Conservation (phyloP, 2,113 vertebrate species). For the Clarias gariepinus region DNA sequence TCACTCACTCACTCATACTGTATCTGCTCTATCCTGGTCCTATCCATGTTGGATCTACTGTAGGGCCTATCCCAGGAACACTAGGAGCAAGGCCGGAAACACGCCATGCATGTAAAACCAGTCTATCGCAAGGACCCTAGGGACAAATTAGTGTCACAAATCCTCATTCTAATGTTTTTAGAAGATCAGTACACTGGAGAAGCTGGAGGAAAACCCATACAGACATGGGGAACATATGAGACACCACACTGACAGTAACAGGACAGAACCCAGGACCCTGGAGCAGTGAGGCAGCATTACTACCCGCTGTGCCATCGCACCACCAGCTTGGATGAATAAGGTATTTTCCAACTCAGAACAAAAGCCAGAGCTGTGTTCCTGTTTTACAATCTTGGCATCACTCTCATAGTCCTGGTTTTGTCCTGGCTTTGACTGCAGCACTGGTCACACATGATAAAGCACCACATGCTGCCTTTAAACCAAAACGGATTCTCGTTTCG, state of each 20-base stretch:
- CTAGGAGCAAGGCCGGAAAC: not conserved
- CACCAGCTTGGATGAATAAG: no score
- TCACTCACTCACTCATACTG: not conserved
- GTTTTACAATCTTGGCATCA: not conserved
- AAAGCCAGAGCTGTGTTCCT: not conserved
- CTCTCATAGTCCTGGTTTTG: not conserved
- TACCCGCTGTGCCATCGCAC: not conserved
- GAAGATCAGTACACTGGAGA: not conserved
- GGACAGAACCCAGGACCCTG: not conserved
- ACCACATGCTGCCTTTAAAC: constrained; percentile 29
- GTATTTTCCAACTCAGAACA: not conserved
- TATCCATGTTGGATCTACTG: not conserved
- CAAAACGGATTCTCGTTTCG: constrained; percentile 9
- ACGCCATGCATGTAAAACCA: not conserved
- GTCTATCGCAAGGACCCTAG: not conserved
- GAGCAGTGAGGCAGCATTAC: not conserved
- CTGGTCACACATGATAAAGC: constrained; percentile 4
- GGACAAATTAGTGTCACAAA: not conserved
- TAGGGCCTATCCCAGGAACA: not conserved
- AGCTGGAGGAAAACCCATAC: not conserved
- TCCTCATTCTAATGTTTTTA: not conserved
- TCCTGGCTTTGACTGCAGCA: not conserved
- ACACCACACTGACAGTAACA: not conserved
- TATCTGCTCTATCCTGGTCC: not conserved
- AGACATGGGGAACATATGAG: not conserved